Base-by-base conservation (phyloP, 1,140 invertebrate genomes). In the Diachasmimorpha longicaudata region DNA sequence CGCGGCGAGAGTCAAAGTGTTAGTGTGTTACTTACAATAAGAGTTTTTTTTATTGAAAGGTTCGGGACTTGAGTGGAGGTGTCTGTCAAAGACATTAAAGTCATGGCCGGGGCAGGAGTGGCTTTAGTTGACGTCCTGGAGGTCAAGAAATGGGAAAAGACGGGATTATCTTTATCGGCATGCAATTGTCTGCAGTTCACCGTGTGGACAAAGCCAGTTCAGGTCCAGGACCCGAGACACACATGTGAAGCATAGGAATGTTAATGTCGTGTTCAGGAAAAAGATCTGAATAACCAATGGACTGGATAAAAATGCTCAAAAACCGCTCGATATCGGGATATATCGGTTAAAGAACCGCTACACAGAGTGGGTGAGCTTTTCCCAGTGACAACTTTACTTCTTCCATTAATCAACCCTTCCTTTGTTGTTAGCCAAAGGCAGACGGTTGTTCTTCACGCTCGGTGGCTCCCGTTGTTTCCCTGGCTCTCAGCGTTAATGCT, bases 361-460 rank as follows among this genome's bases (percentile, higher is more conserved):
- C 48, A 6, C 10, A 19, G 76, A 74, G 46, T 75, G 67, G 70
- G 66, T 76, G 77, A 76, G 63, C 73, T 81, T 79, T 81, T 84
- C 76, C 25, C 44, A 78, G 81, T 83, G 85, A 84, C 82, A 80
- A 84, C 82, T 83, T 84, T 84, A 84, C 84, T 83, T 79, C 79
- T 81, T 82, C 80, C 84, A 86, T 86, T 85, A 86, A 86, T 86
- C 85, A 86, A 86, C 74, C 81, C 80, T 83, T 79, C 76, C 74
- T 78, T 83, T 85, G 84, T 85, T 81, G 81, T 75, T 78, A 37
- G 46, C 46, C 25, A 16, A 19, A 74, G 74, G 48, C 58, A 73
- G 69, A 74, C 70, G 78, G 78, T 77, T 81, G 75, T 80, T 81
- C 81, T 81, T 77, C 75, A 80, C 83, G 79, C 81, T 85, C 79